phyloP scores from a whole-genome alignment of 2,797 vertebrate species.

The Anabas testudineus region DNA sequence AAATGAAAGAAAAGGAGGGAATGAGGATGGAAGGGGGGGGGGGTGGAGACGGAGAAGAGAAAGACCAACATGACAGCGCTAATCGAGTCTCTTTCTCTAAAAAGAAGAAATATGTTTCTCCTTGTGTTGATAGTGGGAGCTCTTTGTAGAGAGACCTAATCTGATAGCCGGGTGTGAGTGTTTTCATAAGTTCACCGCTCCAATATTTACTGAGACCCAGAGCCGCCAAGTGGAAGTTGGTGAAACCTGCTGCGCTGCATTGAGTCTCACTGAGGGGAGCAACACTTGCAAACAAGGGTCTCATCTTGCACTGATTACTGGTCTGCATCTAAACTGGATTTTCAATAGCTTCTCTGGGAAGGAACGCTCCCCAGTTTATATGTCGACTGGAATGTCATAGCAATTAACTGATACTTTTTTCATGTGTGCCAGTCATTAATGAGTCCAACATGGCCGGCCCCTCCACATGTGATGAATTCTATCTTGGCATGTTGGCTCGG shows the following conservation, averaged over 20 bases:
- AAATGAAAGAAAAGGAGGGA: slow-evolving; percentile 72
- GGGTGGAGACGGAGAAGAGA: slow-evolving; percentile 1
- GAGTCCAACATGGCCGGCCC: slow-evolving; percentile 59
- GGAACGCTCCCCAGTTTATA: slow-evolving; percentile 56
- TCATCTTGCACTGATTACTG: slow-evolving; percentile 50
- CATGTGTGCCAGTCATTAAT: slow-evolving; percentile 73
- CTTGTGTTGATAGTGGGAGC: slow-evolving; percentile 65
- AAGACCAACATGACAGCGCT: slow-evolving; percentile 52
- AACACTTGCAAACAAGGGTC: slow-evolving; percentile 50
- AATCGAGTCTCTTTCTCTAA: slow-evolving; percentile 53
- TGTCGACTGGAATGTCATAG: slow-evolving; percentile 59
- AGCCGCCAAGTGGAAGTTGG: slow-evolving; percentile 52
- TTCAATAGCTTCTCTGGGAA: slow-evolving; percentile 45
- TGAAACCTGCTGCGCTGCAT: slow-evolving; percentile 50
- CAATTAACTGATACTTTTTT: slow-evolving; percentile 66
- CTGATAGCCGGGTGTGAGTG: slow-evolving; percentile 75
- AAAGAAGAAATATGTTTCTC: slow-evolving; percentile 47
- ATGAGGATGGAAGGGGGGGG: too few species aligned
- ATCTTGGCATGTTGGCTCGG: slow-evolving; percentile 30
- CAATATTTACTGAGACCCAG: slow-evolving; percentile 61
- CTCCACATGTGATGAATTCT: slow-evolving; percentile 46
- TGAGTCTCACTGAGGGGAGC: slow-evolving; percentile 14
- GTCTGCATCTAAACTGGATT: slow-evolving; percentile 28
- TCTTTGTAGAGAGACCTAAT: slow-evolving; percentile 68
- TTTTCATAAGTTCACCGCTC: slow-evolving; percentile 61